Evolutionary conservation across 2,113 vertebrate genomes (phyloP).

Genomic region (Pithys albifrons): DNA sequence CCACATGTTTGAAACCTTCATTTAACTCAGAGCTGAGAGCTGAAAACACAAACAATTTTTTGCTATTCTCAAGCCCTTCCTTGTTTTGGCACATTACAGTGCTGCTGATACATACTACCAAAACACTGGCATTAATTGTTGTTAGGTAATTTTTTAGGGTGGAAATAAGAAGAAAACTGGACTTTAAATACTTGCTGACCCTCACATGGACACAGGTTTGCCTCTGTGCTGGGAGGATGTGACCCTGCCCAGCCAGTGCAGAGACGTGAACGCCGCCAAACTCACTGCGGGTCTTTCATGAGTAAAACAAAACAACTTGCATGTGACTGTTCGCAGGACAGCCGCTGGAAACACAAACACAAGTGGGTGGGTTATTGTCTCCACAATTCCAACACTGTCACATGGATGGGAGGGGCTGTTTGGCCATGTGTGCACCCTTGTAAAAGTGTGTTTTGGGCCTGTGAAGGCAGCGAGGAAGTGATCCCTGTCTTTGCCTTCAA

Average conservation of each 20-base stretch:
- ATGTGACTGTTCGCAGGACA: neutral
- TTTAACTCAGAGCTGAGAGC: constrained; percentile 18
- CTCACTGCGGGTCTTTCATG: neutral
- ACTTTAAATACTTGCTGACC: neutral
- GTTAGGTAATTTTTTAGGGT: neutral
- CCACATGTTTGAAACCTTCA: constrained; percentile 10
- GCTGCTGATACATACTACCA: neutral
- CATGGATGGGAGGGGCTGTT: accelerated
- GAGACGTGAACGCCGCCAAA: neutral
- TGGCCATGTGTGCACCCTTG: neutral
- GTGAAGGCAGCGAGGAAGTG: neutral
- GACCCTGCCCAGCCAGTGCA: neutral
- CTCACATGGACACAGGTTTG: neutral
- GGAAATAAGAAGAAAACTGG: neutral
- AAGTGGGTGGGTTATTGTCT: neutral
- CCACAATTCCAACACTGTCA: neutral
- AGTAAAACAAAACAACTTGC: neutral
- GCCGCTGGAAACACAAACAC: neutral
- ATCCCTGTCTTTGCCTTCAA: neutral
- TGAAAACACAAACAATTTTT: constrained; percentile 32
- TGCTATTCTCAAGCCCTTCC: neutral
- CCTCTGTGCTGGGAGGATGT: neutral
- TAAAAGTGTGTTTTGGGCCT: neutral
- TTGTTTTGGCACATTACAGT: neutral
- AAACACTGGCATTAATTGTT: neutral